Evolutionary conservation across 1,140 invertebrate genomes (phyloP).

Genomic region (Zophobas morio): DNA sequence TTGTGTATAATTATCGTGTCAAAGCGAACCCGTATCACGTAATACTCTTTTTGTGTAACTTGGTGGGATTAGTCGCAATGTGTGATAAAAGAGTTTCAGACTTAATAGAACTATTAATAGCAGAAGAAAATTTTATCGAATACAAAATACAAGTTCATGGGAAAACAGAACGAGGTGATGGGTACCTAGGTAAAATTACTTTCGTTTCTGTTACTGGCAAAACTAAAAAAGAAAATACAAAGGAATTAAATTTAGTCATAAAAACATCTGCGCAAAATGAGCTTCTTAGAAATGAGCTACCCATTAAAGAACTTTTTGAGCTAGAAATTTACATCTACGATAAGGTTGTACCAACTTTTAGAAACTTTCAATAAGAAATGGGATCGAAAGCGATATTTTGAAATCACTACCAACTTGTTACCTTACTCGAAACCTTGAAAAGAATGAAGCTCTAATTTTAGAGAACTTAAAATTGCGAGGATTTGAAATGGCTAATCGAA

Average conservation of each 20-base stretch:
- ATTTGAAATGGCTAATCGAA: constrained; percentile 68
- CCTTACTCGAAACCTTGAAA: constrained; percentile 59
- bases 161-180: constrained; percentile 4
- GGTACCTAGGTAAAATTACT: constrained; percentile 15
- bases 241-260: constrained; percentile 42
- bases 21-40: too few relatives aligned
- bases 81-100: constrained; percentile 4
- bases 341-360: not conserved
- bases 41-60: too few relatives aligned
- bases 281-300: constrained; percentile 3
- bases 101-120: not conserved
- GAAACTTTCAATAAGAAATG: not conserved
- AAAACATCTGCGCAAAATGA: constrained; percentile 48
- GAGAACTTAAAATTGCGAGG: constrained; percentile 69
- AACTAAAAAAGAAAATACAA: constrained; percentile 10
- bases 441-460: constrained; percentile 69
- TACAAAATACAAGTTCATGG: constrained; percentile 4
- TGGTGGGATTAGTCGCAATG: not conserved
- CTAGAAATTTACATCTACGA: constrained; percentile 23
- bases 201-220: constrained; percentile 6
- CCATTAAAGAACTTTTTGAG: constrained; percentile 7
- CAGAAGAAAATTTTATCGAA: constrained; percentile 12
- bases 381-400: not conserved
- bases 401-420: constrained; percentile 63
- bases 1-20: too few relatives aligned